Evolutionary conservation across 2,797 vertebrate genomes (phyloP).

Genomic region (Coregonus ussuriensis): DNA sequence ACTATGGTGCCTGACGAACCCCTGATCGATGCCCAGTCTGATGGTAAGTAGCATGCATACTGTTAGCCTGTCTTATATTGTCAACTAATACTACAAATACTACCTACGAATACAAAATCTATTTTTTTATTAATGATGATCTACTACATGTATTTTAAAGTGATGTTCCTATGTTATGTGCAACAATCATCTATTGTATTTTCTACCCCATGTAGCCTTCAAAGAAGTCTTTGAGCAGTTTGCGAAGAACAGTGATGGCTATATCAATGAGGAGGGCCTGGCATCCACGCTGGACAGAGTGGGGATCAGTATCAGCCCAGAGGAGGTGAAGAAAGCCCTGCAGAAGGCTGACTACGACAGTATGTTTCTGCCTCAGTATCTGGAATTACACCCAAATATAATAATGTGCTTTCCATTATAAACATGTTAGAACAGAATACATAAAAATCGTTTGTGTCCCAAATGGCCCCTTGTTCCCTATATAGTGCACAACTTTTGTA

Average conservation of each 20-base stretch:
- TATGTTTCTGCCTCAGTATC: neutral
- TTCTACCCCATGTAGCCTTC: constrained; percentile 4
- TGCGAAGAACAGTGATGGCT: neutral
- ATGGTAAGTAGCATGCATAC: neutral
- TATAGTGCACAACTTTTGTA: too few species aligned
- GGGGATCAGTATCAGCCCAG: neutral
- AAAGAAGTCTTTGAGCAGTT: constrained; percentile 18
- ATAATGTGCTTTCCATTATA: neutral
- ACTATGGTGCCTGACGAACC: constrained; percentile 1
- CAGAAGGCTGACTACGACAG: constrained; percentile 14
- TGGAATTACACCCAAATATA: neutral
- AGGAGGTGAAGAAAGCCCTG: constrained; percentile 9
- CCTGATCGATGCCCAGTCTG: constrained; percentile 17
- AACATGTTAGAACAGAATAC: neutral
- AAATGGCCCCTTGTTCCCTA: too few species aligned
- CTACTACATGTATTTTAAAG: neutral
- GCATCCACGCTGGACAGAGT: constrained; percentile 4
- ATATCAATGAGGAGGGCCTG: neutral
- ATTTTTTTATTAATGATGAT: neutral
- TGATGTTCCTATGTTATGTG: neutral
- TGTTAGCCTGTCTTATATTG: neutral
- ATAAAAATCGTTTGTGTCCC: too few species aligned
- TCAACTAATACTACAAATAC: neutral
- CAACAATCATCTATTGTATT: too few species aligned
- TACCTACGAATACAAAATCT: neutral